These are phyloP conservation scores for Vidua chalybeata DNA, from an alignment of 2,113 vertebrate species.

Conservation along the genomic window DNA sequence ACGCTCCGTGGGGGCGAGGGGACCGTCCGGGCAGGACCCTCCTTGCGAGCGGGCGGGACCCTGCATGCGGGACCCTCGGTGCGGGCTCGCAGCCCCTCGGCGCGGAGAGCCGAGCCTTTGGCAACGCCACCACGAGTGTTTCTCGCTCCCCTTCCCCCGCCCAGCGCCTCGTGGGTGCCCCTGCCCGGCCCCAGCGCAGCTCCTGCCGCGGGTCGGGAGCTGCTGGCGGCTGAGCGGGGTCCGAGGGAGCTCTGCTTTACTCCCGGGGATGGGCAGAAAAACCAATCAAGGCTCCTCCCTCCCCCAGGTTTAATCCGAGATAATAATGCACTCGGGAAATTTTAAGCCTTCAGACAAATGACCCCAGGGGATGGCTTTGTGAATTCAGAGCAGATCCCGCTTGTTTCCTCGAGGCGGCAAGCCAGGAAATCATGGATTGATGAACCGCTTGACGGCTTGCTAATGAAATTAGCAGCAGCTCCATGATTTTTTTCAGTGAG, in stretches of 20 bases:
- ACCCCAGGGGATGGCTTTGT: background rate
- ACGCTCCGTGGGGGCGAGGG: too few relatives aligned
- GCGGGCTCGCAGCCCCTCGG: background rate
- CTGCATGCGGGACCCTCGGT: background rate
- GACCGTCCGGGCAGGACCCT: background rate
- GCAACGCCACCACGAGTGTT: fast-evolving
- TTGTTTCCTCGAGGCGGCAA: background rate
- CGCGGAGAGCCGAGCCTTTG: background rate
- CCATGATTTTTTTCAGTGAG: background rate
- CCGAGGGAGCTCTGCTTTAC: background rate
- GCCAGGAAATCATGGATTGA: constrained; percentile 41
- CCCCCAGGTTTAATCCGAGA: background rate
- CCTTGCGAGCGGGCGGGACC: background rate
- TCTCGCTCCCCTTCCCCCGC: background rate
- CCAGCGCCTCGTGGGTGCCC: background rate
- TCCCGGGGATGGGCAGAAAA: background rate
- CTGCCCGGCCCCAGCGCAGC: too few relatives aligned
- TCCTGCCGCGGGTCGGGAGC: background rate
- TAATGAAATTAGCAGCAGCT: constrained; percentile 55
- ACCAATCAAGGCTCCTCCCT: background rate
- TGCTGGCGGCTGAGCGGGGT: background rate
- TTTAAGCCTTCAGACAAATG: constrained; percentile 8
- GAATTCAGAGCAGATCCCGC: constrained; percentile 23
- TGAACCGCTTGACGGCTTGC: constrained; percentile 28
- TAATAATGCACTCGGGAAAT: constrained; percentile 19